Conservation (phyloP, 2,797 vertebrate species). For the Falco cherrug region DNA sequence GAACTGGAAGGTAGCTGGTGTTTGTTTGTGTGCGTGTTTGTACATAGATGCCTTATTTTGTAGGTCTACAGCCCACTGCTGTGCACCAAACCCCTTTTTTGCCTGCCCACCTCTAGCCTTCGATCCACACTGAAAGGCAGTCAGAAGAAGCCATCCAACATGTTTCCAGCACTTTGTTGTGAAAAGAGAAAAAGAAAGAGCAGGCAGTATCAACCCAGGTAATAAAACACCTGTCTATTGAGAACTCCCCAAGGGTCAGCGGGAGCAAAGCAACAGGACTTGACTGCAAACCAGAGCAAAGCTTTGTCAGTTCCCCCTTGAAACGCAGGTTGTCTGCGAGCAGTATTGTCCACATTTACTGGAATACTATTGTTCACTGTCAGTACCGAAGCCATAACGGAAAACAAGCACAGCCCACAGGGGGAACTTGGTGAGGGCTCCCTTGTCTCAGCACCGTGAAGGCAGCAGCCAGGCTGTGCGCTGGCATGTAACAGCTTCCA, state of each 20-base stretch:
- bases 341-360: rapidly evolving
- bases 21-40: background rate
- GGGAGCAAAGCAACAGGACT: background rate
- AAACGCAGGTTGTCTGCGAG: background rate
- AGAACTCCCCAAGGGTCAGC: background rate
- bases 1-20: background rate
- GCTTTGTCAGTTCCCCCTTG: background rate
- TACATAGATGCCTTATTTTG: background rate
- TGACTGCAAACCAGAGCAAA: background rate
- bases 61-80: background rate
- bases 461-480: background rate
- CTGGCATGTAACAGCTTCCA: background rate
- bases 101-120: background rate
- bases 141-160: background rate
- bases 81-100: background rate
- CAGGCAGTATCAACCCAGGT: background rate
- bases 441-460: background rate
- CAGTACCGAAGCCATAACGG: background rate
- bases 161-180: rapidly evolving
- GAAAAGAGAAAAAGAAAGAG: background rate
- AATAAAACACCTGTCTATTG: background rate
- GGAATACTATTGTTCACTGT: background rate
- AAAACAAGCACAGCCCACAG: background rate
- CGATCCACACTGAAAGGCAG: background rate
- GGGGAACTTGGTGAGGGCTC: background rate